These are phyloP conservation scores for Lithophane semibrunnea DNA, from an alignment of 2,888 invertebrate genomes.

Conservation along the genomic window DNA sequence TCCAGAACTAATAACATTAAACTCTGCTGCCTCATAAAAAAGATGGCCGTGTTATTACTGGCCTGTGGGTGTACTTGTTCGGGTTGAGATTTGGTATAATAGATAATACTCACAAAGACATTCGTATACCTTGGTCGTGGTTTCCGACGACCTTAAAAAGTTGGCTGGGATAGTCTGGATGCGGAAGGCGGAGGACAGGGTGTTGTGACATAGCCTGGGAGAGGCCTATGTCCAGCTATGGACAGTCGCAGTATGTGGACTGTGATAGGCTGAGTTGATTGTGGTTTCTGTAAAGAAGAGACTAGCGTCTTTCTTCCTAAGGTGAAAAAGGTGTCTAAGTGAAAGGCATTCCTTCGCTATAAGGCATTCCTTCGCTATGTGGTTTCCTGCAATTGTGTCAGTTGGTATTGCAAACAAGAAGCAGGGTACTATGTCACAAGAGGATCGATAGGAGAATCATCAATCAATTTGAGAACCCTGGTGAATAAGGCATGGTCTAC, in stretches of 20 bases:
- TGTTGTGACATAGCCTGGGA: no score
- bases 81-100: conserved; percentile 44
- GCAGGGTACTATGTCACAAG: no score
- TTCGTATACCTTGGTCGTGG: conserved; percentile 8
- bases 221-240: no score
- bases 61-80: conserved; percentile 41
- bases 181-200: no score
- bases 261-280: no score
- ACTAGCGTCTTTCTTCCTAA: not conserved
- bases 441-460: not conserved
- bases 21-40: conserved; percentile 70
- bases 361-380: no score
- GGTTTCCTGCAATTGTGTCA: no score
- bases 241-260: no score
- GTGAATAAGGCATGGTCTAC: not conserved
- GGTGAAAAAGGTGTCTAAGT: not conserved
- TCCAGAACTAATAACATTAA: conserved; percentile 71
- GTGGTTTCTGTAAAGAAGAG: not conserved
- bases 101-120: conserved; percentile 40
- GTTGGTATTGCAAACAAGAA: not conserved
- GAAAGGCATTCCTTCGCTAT: not conserved
- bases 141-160: no score
- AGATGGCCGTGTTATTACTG: conserved; percentile 57
- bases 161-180: no score
- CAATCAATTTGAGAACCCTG: not conserved